Base-by-base conservation (phyloP, 2,888 invertebrate genomes). In the Drosophila hamatofila region DNA sequence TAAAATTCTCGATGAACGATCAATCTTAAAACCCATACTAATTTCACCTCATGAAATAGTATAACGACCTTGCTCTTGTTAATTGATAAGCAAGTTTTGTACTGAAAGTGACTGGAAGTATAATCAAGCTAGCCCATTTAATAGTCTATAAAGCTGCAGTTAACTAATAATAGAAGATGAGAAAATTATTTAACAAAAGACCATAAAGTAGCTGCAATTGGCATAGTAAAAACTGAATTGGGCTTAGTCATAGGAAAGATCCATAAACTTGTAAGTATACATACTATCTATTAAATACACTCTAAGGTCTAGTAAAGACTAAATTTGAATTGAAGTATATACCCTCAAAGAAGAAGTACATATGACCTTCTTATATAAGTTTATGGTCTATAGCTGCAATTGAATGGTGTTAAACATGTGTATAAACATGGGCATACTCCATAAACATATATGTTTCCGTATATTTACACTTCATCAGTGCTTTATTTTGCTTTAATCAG, bases 401-500 rank as follows among this genome's bases (percentile, higher is more conserved):
- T 9, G 4, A 41, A 21, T 16, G 0, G 42, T n/a, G 3, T 16
- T 30, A 7, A 49, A 30, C 35, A 49, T 25, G 35, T 51, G 39
- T 14, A 21, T 25, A 41, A 60, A 33, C 33, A 25, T 33, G 30
- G 4, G 39, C 30, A 12, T n/a, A 37, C 14, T 35, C 11, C 23
- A 33, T 21, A 30, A 8, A 30, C 35, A 33, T 16, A 16, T 14
- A 23, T 9, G 9, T 6, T 18, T 16, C 9, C 0, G 14, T 30
- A 41, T 41, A 21, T 42, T 41, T 35, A 27, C 39, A 55, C 41
- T 56, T 49, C 27, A 41, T 56, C n/a, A 25, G 30, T 1, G 12
- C 14, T 57, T 37, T 37, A 42, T 57, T 66, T 35, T 67, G 55
- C 39, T 41, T 33, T 18, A 30, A 9, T 30, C 30, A 9, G 30